Conservation (phyloP, 2,113 vertebrate species). For the Grammomys dolichurus region DNA sequence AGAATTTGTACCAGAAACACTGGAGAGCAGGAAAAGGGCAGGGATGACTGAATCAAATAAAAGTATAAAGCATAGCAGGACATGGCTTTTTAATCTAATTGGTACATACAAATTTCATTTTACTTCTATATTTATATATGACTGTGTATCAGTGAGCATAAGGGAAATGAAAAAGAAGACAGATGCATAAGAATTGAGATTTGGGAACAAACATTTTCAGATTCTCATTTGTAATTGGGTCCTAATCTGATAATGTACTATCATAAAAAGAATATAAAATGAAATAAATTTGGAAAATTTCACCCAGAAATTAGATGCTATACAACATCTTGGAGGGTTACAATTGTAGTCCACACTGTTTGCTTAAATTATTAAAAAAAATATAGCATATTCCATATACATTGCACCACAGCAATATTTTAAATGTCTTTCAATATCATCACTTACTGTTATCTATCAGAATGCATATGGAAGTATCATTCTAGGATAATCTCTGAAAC, state of each 20-base stretch:
- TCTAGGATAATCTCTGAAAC: background rate
- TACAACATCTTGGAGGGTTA: background rate
- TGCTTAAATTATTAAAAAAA: constrained; percentile 6
- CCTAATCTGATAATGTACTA: background rate
- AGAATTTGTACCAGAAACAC: background rate
- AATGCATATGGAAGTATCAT: background rate
- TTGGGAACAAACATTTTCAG: background rate
- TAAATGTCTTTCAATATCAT: constrained; percentile 24
- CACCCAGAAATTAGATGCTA: background rate
- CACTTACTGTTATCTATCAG: background rate
- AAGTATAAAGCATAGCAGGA: background rate
- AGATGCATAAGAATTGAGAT: background rate
- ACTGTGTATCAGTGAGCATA: background rate
- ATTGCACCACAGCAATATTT: background rate
- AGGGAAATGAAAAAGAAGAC: background rate
- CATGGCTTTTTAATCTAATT: background rate
- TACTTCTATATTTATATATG: background rate
- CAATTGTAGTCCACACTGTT: background rate
- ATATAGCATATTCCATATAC: background rate
- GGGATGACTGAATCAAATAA: background rate
- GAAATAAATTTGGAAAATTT: background rate
- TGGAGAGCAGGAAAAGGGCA: fast-evolving
- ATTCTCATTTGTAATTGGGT: background rate
- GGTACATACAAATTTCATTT: background rate
- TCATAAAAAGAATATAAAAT: background rate